These are phyloP conservation scores for Lampris incognitus DNA, from an alignment of 2,113 vertebrate genomes.

Conservation along the genomic window DNA sequence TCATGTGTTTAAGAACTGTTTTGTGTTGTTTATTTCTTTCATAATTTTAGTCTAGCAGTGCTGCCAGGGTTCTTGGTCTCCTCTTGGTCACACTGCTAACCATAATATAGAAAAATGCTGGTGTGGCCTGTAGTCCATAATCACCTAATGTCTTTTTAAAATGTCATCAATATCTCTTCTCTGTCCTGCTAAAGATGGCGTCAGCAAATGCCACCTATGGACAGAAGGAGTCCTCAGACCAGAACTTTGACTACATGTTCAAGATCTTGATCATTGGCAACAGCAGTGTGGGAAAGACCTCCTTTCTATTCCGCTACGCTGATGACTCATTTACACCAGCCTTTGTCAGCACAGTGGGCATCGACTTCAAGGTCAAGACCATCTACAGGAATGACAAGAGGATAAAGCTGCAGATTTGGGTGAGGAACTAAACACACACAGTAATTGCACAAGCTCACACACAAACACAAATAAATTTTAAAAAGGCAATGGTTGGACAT, in stretches of 20 bases:
- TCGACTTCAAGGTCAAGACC: constrained; percentile 95
- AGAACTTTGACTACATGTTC: constrained; percentile 96
- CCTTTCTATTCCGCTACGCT: constrained; percentile 94
- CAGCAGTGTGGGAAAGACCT: constrained; percentile 92
- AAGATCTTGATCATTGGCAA: constrained; percentile 92
- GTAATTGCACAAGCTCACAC: no score
- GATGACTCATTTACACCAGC: constrained; percentile 92
- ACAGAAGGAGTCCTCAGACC: constrained; percentile 88
- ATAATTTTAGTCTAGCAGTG: no score
- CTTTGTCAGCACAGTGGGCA: constrained; percentile 93
- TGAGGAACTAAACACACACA: constrained; percentile 76
- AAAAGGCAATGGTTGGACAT: no score
- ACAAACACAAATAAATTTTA: no score
- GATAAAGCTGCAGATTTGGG: constrained; percentile 95
- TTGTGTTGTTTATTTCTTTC: no score
- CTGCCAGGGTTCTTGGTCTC: no score
- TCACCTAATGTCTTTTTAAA: not conserved
- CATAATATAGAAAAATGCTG: not conserved
- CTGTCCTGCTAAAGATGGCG: constrained; percentile 86
- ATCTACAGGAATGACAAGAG: constrained; percentile 92
- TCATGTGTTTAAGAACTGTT: no score
- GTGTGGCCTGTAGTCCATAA: not conserved
- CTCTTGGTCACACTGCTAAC: no score
- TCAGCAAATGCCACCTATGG: constrained; percentile 93
- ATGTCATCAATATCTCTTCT: not conserved